A percentile compares a stretch with the other conserved stretches of the same genome.
Conservation (phyloP, 1,140 invertebrate genomes). For the Hycleus phaleratus region DNA sequence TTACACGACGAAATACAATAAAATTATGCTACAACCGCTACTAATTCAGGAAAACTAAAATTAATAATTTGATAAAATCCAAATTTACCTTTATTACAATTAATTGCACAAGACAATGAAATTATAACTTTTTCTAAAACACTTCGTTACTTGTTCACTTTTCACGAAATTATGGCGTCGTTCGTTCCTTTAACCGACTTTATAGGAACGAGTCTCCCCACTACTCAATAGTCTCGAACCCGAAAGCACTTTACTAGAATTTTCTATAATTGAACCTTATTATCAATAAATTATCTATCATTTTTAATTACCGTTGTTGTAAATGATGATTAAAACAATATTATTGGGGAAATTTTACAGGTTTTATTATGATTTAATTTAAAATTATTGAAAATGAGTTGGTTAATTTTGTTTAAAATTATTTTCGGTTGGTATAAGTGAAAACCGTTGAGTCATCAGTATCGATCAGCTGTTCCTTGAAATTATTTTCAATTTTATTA, state of each 20-base stretch:
- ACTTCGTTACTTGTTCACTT: too few relatives aligned
- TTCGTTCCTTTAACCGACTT: neutral
- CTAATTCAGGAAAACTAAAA: neutral
- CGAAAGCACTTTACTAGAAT: conserved; percentile 17
- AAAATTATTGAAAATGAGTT: neutral
- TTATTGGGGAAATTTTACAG: too few relatives aligned
- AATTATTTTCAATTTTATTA: conserved; percentile 2
- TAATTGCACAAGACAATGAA: too few relatives aligned
- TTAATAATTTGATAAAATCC: neutral
- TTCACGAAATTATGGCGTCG: too few relatives aligned
- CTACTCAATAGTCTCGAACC: conserved; percentile 14
- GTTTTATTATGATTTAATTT: too few relatives aligned
- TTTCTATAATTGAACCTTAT: neutral
- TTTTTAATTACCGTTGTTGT: too few relatives aligned
- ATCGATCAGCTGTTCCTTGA: conserved; percentile 10
- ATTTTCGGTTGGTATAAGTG: neutral
- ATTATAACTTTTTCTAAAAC: too few relatives aligned
- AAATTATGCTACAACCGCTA: too few relatives aligned
- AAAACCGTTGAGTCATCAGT: neutral
- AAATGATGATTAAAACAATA: too few relatives aligned
- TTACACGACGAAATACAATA: neutral
- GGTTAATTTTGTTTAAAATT: neutral
- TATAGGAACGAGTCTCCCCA: conserved; percentile 20
- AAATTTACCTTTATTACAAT: conserved; percentile 1
- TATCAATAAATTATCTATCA: too few relatives aligned